These are phyloP conservation scores for Bradypus variegatus DNA, from an alignment of 2,797 vertebrate species.

Conservation along the genomic window DNA sequence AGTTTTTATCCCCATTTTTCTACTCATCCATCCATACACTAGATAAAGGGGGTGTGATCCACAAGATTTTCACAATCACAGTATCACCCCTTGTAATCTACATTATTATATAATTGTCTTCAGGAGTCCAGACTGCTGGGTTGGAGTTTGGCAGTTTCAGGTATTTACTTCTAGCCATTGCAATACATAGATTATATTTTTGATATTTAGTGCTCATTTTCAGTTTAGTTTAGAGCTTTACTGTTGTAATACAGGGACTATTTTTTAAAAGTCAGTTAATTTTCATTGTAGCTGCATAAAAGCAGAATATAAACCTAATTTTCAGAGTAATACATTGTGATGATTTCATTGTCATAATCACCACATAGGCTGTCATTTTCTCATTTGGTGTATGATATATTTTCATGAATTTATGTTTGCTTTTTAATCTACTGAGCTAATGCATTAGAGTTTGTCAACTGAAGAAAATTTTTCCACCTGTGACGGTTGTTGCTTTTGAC, in stretches of 20 bases:
- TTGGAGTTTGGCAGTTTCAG: too few species aligned
- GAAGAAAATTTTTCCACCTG: not conserved
- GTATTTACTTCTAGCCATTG: too few species aligned
- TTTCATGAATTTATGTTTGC: not conserved
- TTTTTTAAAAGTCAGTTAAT: not conserved
- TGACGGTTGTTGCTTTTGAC: constrained; percentile 1
- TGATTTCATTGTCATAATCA: constrained; percentile 19
- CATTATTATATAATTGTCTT: too few species aligned
- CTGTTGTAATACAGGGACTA: not conserved
- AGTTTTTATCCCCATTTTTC: too few species aligned
- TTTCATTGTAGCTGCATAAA: constrained; percentile 11
- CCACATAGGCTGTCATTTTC: not conserved
- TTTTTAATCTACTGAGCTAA: not conserved
- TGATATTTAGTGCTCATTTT: constrained; percentile 1
- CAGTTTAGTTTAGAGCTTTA: constrained; percentile 32
- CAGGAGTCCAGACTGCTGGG: too few species aligned
- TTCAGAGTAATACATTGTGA: constrained; percentile 14
- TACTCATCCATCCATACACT: too few species aligned
- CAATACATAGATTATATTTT: not conserved
- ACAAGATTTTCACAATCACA: too few species aligned
- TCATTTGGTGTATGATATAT: constrained; percentile 14
- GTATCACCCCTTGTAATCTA: too few species aligned
- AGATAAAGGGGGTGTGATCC: too few species aligned
- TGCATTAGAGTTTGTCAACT: constrained; percentile 25
- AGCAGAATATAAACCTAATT: not conserved